These are phyloP conservation scores for Nomia melanderi DNA, from an alignment of 1,140 invertebrate genomes.

Conservation along the genomic window DNA sequence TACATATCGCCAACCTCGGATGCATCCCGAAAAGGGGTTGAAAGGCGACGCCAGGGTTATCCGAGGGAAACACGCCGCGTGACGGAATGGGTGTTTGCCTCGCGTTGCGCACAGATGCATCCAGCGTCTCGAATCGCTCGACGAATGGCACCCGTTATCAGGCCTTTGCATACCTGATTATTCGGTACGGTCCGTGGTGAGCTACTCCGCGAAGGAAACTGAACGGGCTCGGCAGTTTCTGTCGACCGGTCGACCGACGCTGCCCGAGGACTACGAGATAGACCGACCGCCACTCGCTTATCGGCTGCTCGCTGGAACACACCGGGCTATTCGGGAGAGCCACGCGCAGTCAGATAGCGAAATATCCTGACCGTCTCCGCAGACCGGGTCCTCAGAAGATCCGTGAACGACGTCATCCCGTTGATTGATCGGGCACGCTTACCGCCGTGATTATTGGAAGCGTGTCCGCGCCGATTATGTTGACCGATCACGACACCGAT, in stretches of 20 bases:
- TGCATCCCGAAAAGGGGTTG: too few relatives aligned
- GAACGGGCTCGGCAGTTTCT: not conserved
- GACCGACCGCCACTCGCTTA: conserved; percentile 27
- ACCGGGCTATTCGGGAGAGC: not conserved
- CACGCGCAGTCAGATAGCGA: conserved; percentile 48
- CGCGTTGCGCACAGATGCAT: conserved; percentile 1
- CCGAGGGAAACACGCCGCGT: not conserved
- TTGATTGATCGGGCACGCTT: conserved; percentile 56
- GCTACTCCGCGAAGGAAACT: conserved; percentile 54
- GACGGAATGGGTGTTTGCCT: not conserved
- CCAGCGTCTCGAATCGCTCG: conserved; percentile 28
- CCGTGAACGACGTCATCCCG: too few relatives aligned
- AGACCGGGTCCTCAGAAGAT: too few relatives aligned
- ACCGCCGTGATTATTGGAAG: conserved; percentile 55
- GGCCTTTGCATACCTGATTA: conserved; percentile 72
- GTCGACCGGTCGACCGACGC: conserved; percentile 18
- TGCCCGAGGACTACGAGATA: conserved; percentile 11
- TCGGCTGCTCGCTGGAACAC: conserved; percentile 37
- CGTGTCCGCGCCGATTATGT: conserved; percentile 51
- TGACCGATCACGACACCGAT: conserved; percentile 34
- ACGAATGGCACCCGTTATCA: conserved; percentile 68
- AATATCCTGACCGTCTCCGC: too few relatives aligned
- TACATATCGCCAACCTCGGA: too few relatives aligned
- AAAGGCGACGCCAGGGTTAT: too few relatives aligned
- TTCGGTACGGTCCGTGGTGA: conserved; percentile 65